Conservation (phyloP, 1,140 invertebrate species). For the Neocloeon triangulifer region DNA sequence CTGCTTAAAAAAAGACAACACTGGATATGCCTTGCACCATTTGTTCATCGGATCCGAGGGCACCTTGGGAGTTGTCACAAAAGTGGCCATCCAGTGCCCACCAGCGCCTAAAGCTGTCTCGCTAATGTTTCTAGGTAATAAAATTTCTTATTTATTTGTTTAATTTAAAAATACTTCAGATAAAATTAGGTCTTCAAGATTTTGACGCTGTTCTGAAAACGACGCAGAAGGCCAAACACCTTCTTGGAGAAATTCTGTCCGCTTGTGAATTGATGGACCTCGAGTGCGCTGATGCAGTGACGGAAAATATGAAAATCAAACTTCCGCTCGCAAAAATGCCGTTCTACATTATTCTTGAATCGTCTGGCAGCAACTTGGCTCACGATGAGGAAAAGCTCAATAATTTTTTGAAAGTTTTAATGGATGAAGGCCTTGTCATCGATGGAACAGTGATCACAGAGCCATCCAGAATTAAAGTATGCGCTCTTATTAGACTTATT, state of each 20-base stretch:
- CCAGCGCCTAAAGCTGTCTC: constrained; percentile 51
- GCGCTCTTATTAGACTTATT: too few relatives aligned
- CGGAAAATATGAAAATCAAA: constrained; percentile 32
- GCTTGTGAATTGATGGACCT: constrained; percentile 88
- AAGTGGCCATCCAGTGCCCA: constrained; percentile 76
- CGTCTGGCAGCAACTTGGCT: constrained; percentile 52
- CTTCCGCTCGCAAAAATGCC: constrained; percentile 37
- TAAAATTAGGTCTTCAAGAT: constrained; percentile 40
- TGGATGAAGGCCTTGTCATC: constrained; percentile 40
- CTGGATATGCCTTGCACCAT: constrained; percentile 90
- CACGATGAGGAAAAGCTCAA: constrained; percentile 79
- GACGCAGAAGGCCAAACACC: constrained; percentile 41
- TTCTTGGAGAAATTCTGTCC: constrained; percentile 73
- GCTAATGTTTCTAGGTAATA: constrained; percentile 65
- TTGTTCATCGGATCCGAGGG: constrained; percentile 96
- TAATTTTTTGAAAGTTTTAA: constrained; percentile 46
- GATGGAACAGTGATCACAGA: constrained; percentile 73
- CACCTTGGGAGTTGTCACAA: constrained; percentile 83
- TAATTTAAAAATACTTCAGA: not conserved
- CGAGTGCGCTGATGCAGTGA: constrained; percentile 20
- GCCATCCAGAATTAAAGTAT: constrained; percentile 51
- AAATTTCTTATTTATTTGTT: constrained; percentile 1
- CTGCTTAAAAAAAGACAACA: constrained; percentile 87
- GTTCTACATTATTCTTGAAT: constrained; percentile 84
- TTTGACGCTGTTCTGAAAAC: constrained; percentile 58